Percentiles rank a stretch among this genome's conserved stretches.
Evolutionary conservation across 2,888 invertebrate species (phyloP).

Genomic region (Hyalella azteca): DNA sequence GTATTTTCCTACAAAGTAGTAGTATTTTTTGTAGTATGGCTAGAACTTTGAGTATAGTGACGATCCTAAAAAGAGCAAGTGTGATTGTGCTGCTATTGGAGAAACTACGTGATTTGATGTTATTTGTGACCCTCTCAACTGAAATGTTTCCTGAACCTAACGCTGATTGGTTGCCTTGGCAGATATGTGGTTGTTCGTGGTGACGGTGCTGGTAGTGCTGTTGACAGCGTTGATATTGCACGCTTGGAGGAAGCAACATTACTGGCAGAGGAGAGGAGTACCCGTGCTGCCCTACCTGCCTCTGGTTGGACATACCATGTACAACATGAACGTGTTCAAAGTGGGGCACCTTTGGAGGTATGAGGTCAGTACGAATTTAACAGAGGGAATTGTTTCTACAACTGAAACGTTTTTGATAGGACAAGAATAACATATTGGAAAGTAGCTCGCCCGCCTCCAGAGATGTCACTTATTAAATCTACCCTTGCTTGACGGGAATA

Average conservation of each 20-base stretch:
- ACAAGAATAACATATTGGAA: not conserved
- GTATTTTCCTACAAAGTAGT: too few relatives aligned
- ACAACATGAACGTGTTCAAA: not conserved
- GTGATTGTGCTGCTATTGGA: too few relatives aligned
- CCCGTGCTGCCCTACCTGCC: not conserved
- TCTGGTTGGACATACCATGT: not conserved
- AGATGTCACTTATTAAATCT: not conserved
- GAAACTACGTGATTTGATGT: too few relatives aligned
- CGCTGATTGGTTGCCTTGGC: not conserved
- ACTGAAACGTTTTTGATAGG: not conserved
- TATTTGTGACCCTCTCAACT: too few relatives aligned
- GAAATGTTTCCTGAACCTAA: too few relatives aligned
- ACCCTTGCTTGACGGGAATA: not conserved
- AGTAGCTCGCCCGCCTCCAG: not conserved
- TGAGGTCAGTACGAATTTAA: not conserved
- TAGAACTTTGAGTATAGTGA: too few relatives aligned
- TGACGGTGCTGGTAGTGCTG: not conserved
- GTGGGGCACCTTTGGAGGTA: not conserved
- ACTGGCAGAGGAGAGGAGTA: constrained; percentile 10
- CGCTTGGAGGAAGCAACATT: not conserved
- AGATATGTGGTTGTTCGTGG: not conserved
- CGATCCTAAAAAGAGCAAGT: too few relatives aligned
- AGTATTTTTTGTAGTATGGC: too few relatives aligned
- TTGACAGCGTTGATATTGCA: not conserved
- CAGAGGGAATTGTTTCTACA: not conserved